phyloP scores from a whole-genome alignment of 2,888 invertebrate species.

The Xylocampa areola region DNA sequence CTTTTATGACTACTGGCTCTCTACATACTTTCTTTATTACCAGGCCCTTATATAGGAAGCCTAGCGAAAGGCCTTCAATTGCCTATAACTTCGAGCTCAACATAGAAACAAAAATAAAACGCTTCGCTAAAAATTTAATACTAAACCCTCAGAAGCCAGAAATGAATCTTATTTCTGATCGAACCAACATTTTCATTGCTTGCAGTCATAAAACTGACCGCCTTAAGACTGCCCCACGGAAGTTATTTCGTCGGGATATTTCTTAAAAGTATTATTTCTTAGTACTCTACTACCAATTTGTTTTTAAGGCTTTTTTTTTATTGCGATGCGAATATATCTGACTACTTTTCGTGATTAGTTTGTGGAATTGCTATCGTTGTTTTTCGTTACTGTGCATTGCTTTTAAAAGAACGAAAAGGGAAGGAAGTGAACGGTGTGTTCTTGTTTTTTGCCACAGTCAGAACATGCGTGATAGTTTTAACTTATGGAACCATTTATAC shows the following conservation, averaged over 20 bases:
- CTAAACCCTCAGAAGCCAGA: slow-evolving; percentile 12
- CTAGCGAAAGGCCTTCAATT: too few relatives aligned
- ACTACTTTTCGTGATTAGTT: slow-evolving; percentile 27
- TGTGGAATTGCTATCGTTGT: slow-evolving; percentile 4
- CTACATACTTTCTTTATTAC: too few relatives aligned
- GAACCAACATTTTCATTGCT: slow-evolving; percentile 27
- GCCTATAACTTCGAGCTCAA: neutral
- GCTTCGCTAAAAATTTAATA: slow-evolving; percentile 20
- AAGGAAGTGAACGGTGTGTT: too few relatives aligned
- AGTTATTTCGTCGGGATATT: slow-evolving; percentile 27
- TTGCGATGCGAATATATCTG: slow-evolving; percentile 16
- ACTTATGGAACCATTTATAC: too few relatives aligned
- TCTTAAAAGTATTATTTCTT: slow-evolving; percentile 30
- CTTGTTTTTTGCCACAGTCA: too few relatives aligned
- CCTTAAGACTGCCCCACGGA: slow-evolving; percentile 24
- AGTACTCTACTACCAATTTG: slow-evolving; percentile 34
- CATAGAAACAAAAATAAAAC: neutral
- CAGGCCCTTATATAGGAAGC: too few relatives aligned
- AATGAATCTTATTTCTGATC: slow-evolving; percentile 29
- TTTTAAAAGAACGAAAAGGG: neutral
- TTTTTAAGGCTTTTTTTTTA: slow-evolving; percentile 44
- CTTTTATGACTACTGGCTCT: too few relatives aligned
- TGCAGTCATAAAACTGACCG: slow-evolving; percentile 38
- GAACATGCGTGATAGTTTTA: too few relatives aligned
- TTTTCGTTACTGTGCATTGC: neutral